phyloP scores from a whole-genome alignment of 1,140 invertebrate genomes.

The Augochlora pura region DNA sequence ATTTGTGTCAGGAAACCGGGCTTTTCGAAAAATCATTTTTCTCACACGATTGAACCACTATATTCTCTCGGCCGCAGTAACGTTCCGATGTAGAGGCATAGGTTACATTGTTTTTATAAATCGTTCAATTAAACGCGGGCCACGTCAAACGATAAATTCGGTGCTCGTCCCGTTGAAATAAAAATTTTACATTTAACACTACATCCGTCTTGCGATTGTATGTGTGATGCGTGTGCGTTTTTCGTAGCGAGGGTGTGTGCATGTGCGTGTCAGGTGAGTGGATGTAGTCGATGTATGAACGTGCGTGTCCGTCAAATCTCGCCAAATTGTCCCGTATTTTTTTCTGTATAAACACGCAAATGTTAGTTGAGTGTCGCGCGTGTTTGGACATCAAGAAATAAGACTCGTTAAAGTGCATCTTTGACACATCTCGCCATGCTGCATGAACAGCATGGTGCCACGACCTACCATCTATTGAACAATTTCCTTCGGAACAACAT shows the following conservation, averaged over 20 bases:
- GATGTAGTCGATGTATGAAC: constrained; percentile 29
- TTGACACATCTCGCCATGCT: constrained; percentile 46
- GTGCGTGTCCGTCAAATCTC: constrained; percentile 11
- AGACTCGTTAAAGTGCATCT: constrained; percentile 19
- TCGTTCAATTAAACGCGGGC: background rate
- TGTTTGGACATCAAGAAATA: constrained; percentile 56
- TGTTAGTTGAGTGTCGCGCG: constrained; percentile 37
- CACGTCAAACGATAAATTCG: background rate
- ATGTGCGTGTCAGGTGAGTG: constrained; percentile 44
- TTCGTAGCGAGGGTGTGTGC: constrained; percentile 15
- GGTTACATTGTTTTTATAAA: constrained; percentile 26
- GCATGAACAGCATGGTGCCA: constrained; percentile 13
- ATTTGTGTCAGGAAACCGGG: constrained; percentile 50
- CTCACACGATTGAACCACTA: constrained; percentile 6
- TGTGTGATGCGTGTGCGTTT: constrained; percentile 38
- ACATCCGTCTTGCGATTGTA: constrained; percentile 27
- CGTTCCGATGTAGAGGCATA: constrained; percentile 25
- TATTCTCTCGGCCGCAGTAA: constrained; percentile 30
- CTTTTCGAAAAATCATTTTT: constrained; percentile 40
- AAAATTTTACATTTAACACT: background rate
- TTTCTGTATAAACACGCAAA: constrained; percentile 5
- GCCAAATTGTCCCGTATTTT: background rate
- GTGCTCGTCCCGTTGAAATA: background rate
- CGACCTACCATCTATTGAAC: background rate
- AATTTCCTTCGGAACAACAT: constrained; percentile 11